Base-by-base conservation (phyloP, 2,113 vertebrate species). In the Vombatus ursinus region DNA sequence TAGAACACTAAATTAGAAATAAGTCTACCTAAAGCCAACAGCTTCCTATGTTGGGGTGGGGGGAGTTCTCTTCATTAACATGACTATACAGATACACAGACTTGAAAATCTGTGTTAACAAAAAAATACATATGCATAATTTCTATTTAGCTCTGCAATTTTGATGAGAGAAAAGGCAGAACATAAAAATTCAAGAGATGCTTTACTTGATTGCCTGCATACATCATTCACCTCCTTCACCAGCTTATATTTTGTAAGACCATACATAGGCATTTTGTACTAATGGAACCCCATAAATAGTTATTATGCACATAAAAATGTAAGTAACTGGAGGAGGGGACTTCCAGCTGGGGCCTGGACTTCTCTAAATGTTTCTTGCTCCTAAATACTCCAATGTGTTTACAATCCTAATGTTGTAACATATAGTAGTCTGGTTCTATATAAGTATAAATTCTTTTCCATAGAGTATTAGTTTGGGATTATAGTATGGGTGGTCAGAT, bases 1-100 rank as follows among this genome's bases (percentile, higher is more conserved):
- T 90, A 47, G 9, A 22, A 95, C 93, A 94, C 92, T 92, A 50
- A 89, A 50, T 90, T 54, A 47, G 57, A 49, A 90, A 90, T 90
- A 90, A 84, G 7, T 84, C 68, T 84, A 23, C n/a, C 68, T 84
- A 84, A 22, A 84, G 68, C 19, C 61, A 77, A 77, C 19, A 77
- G 61, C 1, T 77, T 16, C 37, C 37, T 84, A 44, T 23, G 37
- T 44, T 84, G 14, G 19, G n/a, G 68, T 3, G 5, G 61, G 9
- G 7, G 7, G 23, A 68, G 61, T 68, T 37, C 31, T 84, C 16
- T 84, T 84, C n/a, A 84, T 44, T 44, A 84, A 8, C n/a, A 84
- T 44, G 6, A 84, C n/a, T 84, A 84, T 84, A 84, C 68, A 84
- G 68, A 84, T 84, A 84, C 44, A n/a, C n/a, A 84, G n/a, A 84